Evolutionary conservation across 2,113 vertebrate genomes (phyloP).

Genomic region (Pithys albifrons): DNA sequence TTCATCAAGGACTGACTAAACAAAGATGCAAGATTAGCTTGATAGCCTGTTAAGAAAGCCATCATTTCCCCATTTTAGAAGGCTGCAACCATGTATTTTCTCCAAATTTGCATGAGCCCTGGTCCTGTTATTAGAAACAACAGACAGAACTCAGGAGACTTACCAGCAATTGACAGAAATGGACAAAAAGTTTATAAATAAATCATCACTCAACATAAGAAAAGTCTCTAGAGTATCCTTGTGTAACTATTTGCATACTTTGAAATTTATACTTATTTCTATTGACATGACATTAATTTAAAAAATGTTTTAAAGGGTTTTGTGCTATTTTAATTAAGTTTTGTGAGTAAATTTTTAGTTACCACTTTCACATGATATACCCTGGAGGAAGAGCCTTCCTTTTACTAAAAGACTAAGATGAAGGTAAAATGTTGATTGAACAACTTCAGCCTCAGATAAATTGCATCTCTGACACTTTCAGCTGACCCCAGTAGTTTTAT

Average conservation of each 20-base stretch:
- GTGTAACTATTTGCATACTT: slow-evolving; percentile 61
- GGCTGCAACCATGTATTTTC: not conserved
- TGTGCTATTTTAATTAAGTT: not conserved
- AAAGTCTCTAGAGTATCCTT: slow-evolving; percentile 13
- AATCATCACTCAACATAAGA: slow-evolving; percentile 43
- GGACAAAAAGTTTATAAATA: slow-evolving; percentile 64
- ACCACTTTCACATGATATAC: slow-evolving; percentile 31
- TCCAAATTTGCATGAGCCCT: slow-evolving; percentile 17
- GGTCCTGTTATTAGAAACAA: slow-evolving; percentile 68
- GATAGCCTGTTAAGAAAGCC: not conserved
- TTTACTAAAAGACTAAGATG: not conserved
- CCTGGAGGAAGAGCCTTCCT: not conserved
- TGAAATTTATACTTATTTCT: slow-evolving; percentile 22
- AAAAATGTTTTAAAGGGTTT: not conserved
- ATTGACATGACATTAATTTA: not conserved
- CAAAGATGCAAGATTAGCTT: not conserved
- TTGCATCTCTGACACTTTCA: not conserved
- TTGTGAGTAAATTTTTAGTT: not conserved
- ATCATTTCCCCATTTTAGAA: slow-evolving; percentile 35
- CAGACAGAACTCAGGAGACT: not conserved
- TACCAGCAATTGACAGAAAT: slow-evolving; percentile 59
- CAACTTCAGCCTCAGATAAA: not conserved
- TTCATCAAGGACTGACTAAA: slow-evolving; percentile 37
- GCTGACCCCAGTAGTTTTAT: slow-evolving; percentile 17
- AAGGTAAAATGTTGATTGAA: slow-evolving; percentile 32